These are phyloP conservation scores for Protophormia terraenovae DNA, from an alignment of 2,888 invertebrate genomes.

Conservation along the genomic window DNA sequence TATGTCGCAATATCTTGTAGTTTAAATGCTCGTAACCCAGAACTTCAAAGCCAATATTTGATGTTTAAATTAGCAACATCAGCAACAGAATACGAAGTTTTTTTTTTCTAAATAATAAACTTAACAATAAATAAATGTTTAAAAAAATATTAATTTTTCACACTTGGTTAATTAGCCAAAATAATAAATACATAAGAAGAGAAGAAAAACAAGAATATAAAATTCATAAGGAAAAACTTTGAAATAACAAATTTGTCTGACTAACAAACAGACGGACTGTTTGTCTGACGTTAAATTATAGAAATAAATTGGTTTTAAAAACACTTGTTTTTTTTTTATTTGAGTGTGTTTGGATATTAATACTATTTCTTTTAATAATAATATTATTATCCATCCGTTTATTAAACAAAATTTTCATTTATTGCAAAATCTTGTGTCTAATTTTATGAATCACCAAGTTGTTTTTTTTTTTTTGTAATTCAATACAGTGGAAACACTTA, in stretches of 20 bases:
- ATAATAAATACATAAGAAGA: neutral
- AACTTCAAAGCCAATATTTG: conserved; percentile 63
- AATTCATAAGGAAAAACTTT: too few species aligned
- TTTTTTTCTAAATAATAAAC: neutral
- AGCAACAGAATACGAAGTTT: neutral
- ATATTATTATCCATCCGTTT: conserved; percentile 43
- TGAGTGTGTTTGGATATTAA: neutral
- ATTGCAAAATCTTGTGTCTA: conserved; percentile 58
- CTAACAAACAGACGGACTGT: conserved; percentile 13
- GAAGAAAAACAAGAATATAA: neutral
- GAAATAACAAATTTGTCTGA: conserved; percentile 42
- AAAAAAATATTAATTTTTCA: conserved; percentile 45
- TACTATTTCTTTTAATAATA: neutral
- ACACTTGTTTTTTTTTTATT: neutral
- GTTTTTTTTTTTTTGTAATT: neutral
- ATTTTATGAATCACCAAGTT: too few species aligned
- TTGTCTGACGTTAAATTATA: neutral
- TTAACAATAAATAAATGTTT: conserved; percentile 8
- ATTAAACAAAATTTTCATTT: conserved; percentile 54
- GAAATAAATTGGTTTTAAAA: neutral
- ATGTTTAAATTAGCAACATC: conserved; percentile 31
- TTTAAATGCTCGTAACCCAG: conserved; percentile 63
- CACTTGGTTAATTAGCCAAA: conserved; percentile 62
- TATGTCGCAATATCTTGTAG: conserved; percentile 56
- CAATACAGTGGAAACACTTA: conserved; percentile 16